phyloP scores from a whole-genome alignment of 2,888 invertebrate species.

The Apeira syringaria region DNA sequence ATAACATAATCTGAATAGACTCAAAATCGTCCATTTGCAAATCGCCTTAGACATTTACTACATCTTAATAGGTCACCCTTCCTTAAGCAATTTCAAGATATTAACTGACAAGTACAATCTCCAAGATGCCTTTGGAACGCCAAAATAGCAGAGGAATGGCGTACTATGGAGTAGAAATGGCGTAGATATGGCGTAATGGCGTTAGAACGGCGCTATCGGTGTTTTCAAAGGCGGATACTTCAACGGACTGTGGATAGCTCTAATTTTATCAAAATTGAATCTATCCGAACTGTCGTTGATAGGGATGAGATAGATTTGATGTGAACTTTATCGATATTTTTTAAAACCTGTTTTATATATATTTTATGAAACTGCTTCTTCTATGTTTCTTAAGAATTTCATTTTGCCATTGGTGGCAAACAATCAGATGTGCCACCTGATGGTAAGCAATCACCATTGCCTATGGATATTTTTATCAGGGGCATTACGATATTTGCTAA shows the following conservation, averaged over 20 bases:
- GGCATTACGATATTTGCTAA: no score
- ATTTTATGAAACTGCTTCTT: no score
- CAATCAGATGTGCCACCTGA: no score
- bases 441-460: no score
- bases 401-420: no score
- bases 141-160: conserved; percentile 15
- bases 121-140: conserved; percentile 17
- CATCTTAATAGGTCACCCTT: conserved; percentile 5
- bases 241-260: conserved; percentile 21
- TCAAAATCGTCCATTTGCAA: no score
- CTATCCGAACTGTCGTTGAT: conserved; percentile 25
- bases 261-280: conserved; percentile 38
- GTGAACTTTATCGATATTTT: conserved; percentile 6
- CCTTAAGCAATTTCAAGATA: conserved; percentile 11
- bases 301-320: conserved; percentile 14
- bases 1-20: no score
- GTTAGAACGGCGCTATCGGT: background rate
- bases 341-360: background rate
- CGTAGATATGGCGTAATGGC: conserved; percentile 16
- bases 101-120: conserved; percentile 12
- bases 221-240: conserved; percentile 22
- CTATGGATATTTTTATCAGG: no score
- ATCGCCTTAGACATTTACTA: no score
- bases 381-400: no score
- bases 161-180: conserved; percentile 16